These are phyloP conservation scores for Phlogophora meticulosa DNA, from an alignment of 2,888 invertebrate genomes.

Conservation along the genomic window DNA sequence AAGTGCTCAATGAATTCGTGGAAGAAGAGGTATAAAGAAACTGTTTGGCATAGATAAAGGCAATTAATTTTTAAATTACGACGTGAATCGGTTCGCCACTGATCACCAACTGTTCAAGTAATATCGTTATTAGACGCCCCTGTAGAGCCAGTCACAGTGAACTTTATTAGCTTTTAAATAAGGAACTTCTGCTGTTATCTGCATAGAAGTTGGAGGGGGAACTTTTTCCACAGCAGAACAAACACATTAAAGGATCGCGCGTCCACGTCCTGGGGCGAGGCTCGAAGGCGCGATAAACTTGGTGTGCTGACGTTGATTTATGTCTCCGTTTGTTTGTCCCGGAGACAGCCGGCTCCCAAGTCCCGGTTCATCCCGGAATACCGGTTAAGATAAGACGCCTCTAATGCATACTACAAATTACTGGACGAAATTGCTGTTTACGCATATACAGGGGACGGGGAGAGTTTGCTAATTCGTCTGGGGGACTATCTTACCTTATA, in stretches of 20 bases:
- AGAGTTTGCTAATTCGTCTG: constrained; percentile 66
- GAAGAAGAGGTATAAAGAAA: background rate
- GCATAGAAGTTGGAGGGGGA: constrained; percentile 69
- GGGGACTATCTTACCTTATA: constrained; percentile 68
- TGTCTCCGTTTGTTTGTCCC: constrained; percentile 88
- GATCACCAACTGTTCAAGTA: constrained; percentile 50
- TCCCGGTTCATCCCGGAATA: constrained; percentile 81
- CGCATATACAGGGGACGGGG: constrained; percentile 71
- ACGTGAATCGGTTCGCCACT: constrained; percentile 26
- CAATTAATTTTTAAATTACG: constrained; percentile 38
- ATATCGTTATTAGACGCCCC: constrained; percentile 50
- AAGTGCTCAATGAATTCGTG: background rate
- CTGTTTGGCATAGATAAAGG: constrained; percentile 7
- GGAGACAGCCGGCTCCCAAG: constrained; percentile 80
- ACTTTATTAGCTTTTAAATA: constrained; percentile 70
- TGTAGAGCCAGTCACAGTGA: constrained; percentile 39
- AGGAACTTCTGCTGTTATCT: constrained; percentile 68
- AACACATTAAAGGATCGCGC: constrained; percentile 85
- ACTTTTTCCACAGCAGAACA: constrained; percentile 80
- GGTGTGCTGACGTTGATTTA: constrained; percentile 89
- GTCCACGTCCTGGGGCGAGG: constrained; percentile 76
- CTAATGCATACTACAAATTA: constrained; percentile 86
- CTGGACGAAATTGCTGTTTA: constrained; percentile 80
- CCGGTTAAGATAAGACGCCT: constrained; percentile 83
- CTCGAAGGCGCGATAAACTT: constrained; percentile 87